A percentile compares a stretch with the other conserved stretches of the same genome.
phyloP scores from a whole-genome alignment of 2,888 invertebrate genomes.

The Drosophila paramelanica region DNA sequence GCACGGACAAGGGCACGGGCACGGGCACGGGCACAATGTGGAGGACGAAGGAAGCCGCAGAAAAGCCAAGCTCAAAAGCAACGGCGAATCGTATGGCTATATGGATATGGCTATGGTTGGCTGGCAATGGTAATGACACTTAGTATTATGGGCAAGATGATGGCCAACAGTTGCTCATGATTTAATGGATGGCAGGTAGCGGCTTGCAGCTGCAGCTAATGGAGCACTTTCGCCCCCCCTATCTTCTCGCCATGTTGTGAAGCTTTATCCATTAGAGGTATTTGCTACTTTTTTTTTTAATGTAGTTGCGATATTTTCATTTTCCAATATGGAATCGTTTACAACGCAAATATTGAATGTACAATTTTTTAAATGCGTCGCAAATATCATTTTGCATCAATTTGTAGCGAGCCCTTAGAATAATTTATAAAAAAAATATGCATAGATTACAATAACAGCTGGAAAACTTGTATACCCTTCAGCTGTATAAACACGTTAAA shows the following conservation, averaged over 20 bases:
- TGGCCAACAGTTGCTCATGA: conserved; percentile 41
- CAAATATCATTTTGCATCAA: conserved; percentile 66
- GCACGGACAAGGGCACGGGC: too few relatives aligned
- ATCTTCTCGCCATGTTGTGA: not conserved
- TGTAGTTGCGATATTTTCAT: conserved; percentile 37
- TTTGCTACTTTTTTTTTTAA: conserved; percentile 27
- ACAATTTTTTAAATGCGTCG: conserved; percentile 45
- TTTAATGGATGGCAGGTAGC: conserved; percentile 52
- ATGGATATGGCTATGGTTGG: conserved; percentile 53
- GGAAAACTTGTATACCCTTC: conserved; percentile 37
- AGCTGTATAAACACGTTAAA: conserved; percentile 4
- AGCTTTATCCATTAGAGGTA: conserved; percentile 36
- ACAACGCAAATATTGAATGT: conserved; percentile 48
- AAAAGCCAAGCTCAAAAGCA: conserved; percentile 9
- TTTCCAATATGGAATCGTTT: conserved; percentile 25
- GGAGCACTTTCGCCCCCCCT: conserved; percentile 2
- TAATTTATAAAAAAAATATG: conserved; percentile 56
- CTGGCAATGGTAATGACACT: conserved; percentile 69
- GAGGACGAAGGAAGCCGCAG: conserved; percentile 24
- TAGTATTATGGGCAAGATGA: conserved; percentile 71
- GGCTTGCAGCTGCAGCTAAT: conserved; percentile 45
- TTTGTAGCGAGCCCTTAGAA: conserved; percentile 44
- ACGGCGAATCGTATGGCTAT: conserved; percentile 10
- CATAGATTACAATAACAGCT: conserved; percentile 75
- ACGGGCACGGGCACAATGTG: conserved; percentile 1